Percentiles rank a stretch among this genome's conserved stretches.
These are phyloP conservation scores for Sebastes oblongus DNA, from an alignment of 2,797 vertebrate genomes.

Conservation along the genomic window DNA sequence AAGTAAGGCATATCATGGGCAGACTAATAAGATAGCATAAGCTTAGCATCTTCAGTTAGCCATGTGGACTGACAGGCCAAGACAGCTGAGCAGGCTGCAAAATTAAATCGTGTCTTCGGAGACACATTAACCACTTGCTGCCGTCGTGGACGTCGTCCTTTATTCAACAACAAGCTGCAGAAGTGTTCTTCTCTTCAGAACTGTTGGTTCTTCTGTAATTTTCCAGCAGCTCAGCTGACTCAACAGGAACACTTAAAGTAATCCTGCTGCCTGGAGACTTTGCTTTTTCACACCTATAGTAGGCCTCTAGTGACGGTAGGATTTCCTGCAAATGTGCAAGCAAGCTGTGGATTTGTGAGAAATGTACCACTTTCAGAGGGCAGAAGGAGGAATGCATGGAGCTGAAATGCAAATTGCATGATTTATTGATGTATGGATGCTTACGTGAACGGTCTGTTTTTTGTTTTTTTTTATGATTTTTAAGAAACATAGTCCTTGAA, in stretches of 20 bases:
- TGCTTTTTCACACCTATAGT: constrained; percentile 27
- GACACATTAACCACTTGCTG: constrained; percentile 64
- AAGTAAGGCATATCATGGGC: constrained; percentile 25
- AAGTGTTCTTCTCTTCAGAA: constrained; percentile 1
- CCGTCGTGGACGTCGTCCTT: background rate
- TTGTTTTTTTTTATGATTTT: background rate
- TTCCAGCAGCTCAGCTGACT: constrained; percentile 34
- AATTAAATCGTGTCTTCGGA: constrained; percentile 40
- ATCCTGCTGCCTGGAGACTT: background rate
- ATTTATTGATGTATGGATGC: background rate
- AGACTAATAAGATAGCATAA: constrained; percentile 14
- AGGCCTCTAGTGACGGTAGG: background rate
- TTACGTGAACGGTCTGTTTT: background rate
- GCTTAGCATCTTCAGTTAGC: constrained; percentile 12
- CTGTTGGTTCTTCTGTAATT: constrained; percentile 18
- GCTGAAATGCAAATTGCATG: background rate
- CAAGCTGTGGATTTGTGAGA: constrained; percentile 15
- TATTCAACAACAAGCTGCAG: constrained; percentile 10
- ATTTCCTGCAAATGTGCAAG: constrained; percentile 21
- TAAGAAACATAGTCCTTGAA: too few species aligned
- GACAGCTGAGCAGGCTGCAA: constrained; percentile 47
- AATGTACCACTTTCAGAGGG: background rate
- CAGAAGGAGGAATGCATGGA: background rate
- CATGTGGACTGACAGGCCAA: constrained; percentile 20
- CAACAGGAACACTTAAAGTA: background rate